These are phyloP conservation scores for Gastrophryne carolinensis DNA, from an alignment of 2,797 vertebrate genomes.

Conservation along the genomic window DNA sequence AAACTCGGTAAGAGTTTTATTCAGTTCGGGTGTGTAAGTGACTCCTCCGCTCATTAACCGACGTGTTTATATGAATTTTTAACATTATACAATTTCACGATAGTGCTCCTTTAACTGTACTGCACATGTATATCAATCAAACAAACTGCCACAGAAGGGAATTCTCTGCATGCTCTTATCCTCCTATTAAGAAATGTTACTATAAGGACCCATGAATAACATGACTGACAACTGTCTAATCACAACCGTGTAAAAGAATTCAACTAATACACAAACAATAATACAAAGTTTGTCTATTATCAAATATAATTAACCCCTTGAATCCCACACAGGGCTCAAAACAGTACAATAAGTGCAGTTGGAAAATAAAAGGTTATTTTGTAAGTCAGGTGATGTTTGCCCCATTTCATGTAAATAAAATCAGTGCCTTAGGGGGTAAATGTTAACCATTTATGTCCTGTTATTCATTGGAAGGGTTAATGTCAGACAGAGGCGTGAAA, in stretches of 20 bases:
- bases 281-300: background rate
- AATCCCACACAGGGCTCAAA: background rate
- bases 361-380: background rate
- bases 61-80: too few species aligned
- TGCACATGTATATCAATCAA: too few species aligned
- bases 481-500: constrained; percentile 20
- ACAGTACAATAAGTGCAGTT: background rate
- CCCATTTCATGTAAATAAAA: background rate
- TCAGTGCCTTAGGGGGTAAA: background rate
- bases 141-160: background rate
- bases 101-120: too few species aligned
- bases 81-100: too few species aligned
- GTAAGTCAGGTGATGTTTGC: background rate
- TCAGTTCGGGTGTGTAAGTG: too few species aligned
- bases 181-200: background rate
- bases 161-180: background rate
- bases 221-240: background rate
- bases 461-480: constrained; percentile 16
- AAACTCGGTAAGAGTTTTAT: too few species aligned
- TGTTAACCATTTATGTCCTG: constrained; percentile 6
- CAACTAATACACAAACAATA: background rate
- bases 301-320: background rate
- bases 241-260: background rate
- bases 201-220: background rate
- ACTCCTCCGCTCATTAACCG: too few species aligned